Evolutionary conservation across 2,888 invertebrate species (phyloP).

Genomic region (Atrina japonica): DNA sequence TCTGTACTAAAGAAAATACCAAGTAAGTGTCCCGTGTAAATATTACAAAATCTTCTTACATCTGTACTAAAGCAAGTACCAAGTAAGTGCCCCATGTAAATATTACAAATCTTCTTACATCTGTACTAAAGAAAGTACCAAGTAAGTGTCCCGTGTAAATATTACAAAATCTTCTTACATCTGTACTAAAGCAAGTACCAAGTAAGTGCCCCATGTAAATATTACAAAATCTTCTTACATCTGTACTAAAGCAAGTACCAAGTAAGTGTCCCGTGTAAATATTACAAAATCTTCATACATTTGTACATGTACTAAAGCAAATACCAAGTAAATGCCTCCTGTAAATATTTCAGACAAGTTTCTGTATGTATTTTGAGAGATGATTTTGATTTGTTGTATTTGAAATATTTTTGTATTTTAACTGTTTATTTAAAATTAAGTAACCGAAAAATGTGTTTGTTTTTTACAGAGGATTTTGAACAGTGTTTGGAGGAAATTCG

Average conservation of each 20-base stretch:
- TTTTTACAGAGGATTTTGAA: conserved; percentile 71
- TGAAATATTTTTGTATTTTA: too few relatives aligned
- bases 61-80: conserved; percentile 77
- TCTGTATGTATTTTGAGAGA: too few relatives aligned
- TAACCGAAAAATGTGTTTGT: too few relatives aligned
- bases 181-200: conserved; percentile 77
- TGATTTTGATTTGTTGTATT: too few relatives aligned
- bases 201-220: conserved; percentile 56
- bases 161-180: conserved; percentile 69
- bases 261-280: conserved; percentile 56
- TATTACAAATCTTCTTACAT: conserved; percentile 68
- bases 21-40: conserved; percentile 57
- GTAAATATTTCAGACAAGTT: too few relatives aligned
- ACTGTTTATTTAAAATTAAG: too few relatives aligned
- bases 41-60: conserved; percentile 69
- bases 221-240: conserved; percentile 69
- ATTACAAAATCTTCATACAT: too few relatives aligned
- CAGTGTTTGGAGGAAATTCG: conserved; percentile 58
- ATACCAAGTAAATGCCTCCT: too few relatives aligned
- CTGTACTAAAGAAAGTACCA: conserved; percentile 77
- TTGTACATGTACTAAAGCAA: too few relatives aligned
- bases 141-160: conserved; percentile 56
- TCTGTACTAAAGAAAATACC: conserved; percentile 77
- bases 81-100: conserved; percentile 57
- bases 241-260: conserved; percentile 77